phyloP scores from a whole-genome alignment of 2,113 vertebrate species.

The Tetrao urogallus region DNA sequence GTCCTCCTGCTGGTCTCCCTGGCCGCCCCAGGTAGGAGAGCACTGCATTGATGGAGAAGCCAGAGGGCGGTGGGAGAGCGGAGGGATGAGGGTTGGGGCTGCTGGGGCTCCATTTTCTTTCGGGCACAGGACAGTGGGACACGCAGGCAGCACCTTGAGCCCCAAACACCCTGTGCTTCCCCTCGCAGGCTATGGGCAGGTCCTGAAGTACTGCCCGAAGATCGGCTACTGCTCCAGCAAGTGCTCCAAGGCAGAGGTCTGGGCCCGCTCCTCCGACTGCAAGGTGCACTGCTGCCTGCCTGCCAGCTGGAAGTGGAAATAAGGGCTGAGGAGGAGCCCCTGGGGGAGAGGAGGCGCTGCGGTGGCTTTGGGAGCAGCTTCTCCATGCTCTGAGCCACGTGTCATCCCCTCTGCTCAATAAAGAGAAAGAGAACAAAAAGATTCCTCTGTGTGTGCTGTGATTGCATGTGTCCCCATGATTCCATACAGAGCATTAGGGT shows the following conservation, averaged over 20 bases:
- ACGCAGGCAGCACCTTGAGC: not conserved
- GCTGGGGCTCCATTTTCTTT: too few relatives aligned
- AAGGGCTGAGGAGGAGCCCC: not conserved
- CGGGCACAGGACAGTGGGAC: too few relatives aligned
- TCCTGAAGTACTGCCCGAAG: not conserved
- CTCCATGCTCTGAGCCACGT: not conserved
- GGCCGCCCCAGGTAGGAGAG: conserved; percentile 56
- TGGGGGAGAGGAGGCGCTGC: not conserved
- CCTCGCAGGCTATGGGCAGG: not conserved
- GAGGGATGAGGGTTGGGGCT: too few relatives aligned
- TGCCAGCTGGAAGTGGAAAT: not conserved
- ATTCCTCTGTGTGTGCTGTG: not conserved
- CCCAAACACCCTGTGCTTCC: not conserved
- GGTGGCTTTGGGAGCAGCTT: not conserved
- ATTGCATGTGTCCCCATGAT: not conserved
- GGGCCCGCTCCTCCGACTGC: not conserved
- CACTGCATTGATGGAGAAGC: not conserved
- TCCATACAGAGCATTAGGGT: too few relatives aligned
- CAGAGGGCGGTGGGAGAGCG: too few relatives aligned
- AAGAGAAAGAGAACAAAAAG: not conserved
- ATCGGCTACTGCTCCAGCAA: not conserved
- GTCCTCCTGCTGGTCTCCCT: conserved; percentile 51
- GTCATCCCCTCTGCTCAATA: not conserved
- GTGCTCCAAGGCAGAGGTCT: not conserved
- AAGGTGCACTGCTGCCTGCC: conserved; percentile 37